Evolutionary conservation across 2,797 vertebrate species (phyloP).

Genomic region (Tragopan temminckii): DNA sequence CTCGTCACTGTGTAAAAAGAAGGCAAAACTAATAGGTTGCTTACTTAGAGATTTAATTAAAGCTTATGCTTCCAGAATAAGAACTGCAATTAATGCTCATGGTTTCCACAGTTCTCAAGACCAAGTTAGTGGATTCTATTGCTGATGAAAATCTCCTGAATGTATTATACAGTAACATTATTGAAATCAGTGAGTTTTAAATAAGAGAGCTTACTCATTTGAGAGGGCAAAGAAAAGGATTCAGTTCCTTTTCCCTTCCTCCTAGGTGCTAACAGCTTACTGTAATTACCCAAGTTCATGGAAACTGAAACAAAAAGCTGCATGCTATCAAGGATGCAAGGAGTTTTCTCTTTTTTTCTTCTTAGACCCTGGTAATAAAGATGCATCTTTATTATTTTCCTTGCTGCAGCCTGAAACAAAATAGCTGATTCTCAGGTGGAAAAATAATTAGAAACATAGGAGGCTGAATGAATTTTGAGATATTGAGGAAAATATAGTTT

Average conservation of each 20-base stretch:
- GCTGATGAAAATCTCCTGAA: neutral
- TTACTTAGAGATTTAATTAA: slow-evolving; percentile 51
- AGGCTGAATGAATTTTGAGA: slow-evolving; percentile 58
- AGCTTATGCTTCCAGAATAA: slow-evolving; percentile 12
- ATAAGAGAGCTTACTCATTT: neutral
- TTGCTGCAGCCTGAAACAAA: slow-evolving; percentile 57
- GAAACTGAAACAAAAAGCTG: neutral
- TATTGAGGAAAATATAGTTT: slow-evolving; percentile 62
- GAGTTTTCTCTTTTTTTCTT: neutral
- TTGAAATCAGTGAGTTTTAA: neutral
- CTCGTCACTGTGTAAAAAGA: neutral
- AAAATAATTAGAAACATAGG: slow-evolving; percentile 73
- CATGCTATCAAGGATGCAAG: neutral
- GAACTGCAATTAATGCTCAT: neutral
- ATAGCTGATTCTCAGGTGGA: slow-evolving; percentile 54
- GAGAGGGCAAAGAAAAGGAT: neutral
- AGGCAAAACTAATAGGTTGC: slow-evolving; percentile 25
- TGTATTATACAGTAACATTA: neutral
- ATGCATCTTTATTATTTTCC: neutral
- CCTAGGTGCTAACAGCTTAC: neutral
- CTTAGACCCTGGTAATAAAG: slow-evolving; percentile 21
- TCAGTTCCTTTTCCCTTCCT: neutral
- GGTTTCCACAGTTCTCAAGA: neutral
- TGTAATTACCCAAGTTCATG: neutral
- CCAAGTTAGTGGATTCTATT: neutral